Percentiles rank a stretch among this genome's conserved stretches.
phyloP scores from a whole-genome alignment of 2,888 invertebrate species.

The Acleris holmiana region DNA sequence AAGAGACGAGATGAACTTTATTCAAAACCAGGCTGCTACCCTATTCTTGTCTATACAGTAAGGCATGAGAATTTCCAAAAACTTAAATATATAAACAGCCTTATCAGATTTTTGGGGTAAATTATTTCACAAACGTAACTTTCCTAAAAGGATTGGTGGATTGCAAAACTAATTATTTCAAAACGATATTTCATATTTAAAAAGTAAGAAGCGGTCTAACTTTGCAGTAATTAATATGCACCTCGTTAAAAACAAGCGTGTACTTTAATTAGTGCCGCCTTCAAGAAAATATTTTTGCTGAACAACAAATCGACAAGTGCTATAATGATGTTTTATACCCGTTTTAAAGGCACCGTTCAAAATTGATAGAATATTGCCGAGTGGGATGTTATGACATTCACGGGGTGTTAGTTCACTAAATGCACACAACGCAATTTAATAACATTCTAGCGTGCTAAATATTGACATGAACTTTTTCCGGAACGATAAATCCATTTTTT shows the following conservation, averaged over 20 bases:
- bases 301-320: too few relatives aligned
- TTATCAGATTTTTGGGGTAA: too few relatives aligned
- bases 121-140: too few relatives aligned
- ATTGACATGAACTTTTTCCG: slow-evolving; percentile 14
- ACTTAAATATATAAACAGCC: neutral
- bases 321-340: too few relatives aligned
- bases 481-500: slow-evolving; percentile 57
- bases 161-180: too few relatives aligned
- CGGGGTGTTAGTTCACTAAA: slow-evolving; percentile 22
- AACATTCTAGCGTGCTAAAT: slow-evolving; percentile 20
- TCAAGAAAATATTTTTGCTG: too few relatives aligned
- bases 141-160: too few relatives aligned
- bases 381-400: neutral
- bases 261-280: too few relatives aligned
- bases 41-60: neutral
- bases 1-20: slow-evolving; percentile 59
- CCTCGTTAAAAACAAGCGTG: too few relatives aligned
- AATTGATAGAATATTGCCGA: neutral
- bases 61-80: neutral
- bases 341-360: neutral
- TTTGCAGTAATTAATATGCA: too few relatives aligned
- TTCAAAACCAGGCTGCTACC: neutral
- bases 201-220: too few relatives aligned
- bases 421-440: slow-evolving; percentile 30
- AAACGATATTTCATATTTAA: too few relatives aligned